Evolutionary conservation across 2,888 invertebrate genomes (phyloP).

Genomic region (Diaphora mendica): DNA sequence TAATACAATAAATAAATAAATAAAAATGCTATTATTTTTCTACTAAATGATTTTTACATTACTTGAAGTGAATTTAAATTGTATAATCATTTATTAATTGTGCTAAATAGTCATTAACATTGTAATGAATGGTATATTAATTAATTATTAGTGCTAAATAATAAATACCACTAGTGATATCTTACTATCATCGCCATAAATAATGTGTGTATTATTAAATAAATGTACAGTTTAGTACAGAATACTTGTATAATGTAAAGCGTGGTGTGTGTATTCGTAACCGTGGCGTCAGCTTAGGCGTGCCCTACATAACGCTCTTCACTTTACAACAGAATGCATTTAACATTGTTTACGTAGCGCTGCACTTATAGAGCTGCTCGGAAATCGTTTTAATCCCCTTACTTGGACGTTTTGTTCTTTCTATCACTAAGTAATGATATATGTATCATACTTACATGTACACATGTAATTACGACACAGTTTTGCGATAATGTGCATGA

Average conservation of each 20-base stretch:
- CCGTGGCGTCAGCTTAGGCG: conserved; percentile 47
- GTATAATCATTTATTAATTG: too few relatives aligned
- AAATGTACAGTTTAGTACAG: conserved; percentile 9
- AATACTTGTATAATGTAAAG: neutral
- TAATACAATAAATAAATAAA: too few relatives aligned
- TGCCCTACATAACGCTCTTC: conserved; percentile 63
- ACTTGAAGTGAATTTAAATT: too few relatives aligned
- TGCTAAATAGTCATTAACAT: too few relatives aligned
- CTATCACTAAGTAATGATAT: conserved; percentile 14
- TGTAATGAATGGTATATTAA: too few relatives aligned
- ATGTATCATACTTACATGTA: neutral
- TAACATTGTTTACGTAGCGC: conserved; percentile 52
- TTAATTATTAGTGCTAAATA: too few relatives aligned
- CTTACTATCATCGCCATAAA: too few relatives aligned
- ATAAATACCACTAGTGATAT: too few relatives aligned
- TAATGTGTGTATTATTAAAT: too few relatives aligned
- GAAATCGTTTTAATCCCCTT: conserved; percentile 49
- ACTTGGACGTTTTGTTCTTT: conserved; percentile 23
- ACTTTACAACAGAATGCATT: conserved; percentile 57
- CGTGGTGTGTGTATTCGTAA: conserved; percentile 27
- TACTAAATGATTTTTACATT: too few relatives aligned
- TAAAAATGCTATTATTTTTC: too few relatives aligned
- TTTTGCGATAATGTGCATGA: neutral
- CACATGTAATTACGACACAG: neutral
- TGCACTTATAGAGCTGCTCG: conserved; percentile 53